These are phyloP conservation scores for Sminthopsis crassicaudata DNA, from an alignment of 2,113 vertebrate species.

Conservation along the genomic window DNA sequence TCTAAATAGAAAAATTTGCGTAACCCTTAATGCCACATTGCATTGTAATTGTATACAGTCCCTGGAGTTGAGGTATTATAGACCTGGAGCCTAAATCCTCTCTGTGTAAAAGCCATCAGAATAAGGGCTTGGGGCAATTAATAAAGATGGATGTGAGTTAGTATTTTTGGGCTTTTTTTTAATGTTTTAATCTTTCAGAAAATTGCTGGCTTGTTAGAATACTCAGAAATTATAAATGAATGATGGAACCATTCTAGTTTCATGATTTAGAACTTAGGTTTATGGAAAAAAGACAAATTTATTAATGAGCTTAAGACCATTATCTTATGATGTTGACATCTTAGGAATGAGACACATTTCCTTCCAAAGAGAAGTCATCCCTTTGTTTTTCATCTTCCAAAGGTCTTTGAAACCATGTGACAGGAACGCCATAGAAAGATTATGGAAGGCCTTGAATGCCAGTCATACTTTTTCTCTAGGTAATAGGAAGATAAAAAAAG, in stretches of 20 bases:
- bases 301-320: not conserved
- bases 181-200: conserved; percentile 47
- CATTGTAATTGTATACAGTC: not conserved
- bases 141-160: conserved; percentile 29
- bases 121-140: conserved; percentile 44
- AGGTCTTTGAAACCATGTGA: not conserved
- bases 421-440: not conserved
- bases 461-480: not conserved
- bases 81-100: conserved; percentile 48
- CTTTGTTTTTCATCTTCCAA: not conserved
- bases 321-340: not conserved
- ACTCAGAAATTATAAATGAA: not conserved
- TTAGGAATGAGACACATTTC: not conserved
- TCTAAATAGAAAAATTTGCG: conserved; percentile 4
- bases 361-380: not conserved
- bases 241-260: not conserved
- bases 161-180: conserved; percentile 23
- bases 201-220: conserved; percentile 9
- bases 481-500: not conserved
- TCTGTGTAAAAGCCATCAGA: conserved; percentile 30
- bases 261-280: not conserved
- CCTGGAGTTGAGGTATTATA: conserved; percentile 29
- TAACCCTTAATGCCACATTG: not conserved
- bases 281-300: not conserved
- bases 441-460: not conserved